Base-by-base conservation (phyloP, 2,888 invertebrate genomes). In the Acronicta psi region DNA sequence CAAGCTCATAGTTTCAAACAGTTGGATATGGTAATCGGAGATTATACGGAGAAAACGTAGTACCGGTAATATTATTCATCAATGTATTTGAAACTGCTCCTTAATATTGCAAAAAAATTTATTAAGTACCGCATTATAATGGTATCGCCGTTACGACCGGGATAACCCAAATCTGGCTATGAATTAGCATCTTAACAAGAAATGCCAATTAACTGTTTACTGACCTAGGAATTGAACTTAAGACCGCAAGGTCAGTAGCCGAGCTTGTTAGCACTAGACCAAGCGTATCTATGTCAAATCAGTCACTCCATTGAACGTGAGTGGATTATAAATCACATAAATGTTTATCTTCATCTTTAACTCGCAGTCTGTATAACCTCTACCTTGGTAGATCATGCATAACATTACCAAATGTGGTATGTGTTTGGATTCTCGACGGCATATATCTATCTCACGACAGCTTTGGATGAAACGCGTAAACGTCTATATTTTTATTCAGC, bases 371-470 rank as follows among this genome's bases (percentile, higher is more conserved):
- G 25, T 41, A 34, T 41, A 44, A 51, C 47, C 34, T 47, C 43
- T 38, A 41, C 52, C 50, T 13, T 60, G 55, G 60, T 54, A 54
- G 17, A 25, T 52, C 56, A 61, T 46, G 73, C 61, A 57, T 69
- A 49, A 60, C 69, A 36, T 59, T n/a, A 31, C 46, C 68, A 51
- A 56, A 54, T 54, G 37, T 13, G 65, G 51, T 56, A 45, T 52
- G 25, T 17, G 25, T 14, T 41, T 16, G 44, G 37, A 11, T 37
- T 31, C 0, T 17, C 25, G 37, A 36, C 9, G 37, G 40, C 9
- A 14, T 45, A n/a, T 40, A 13, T 29, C 49, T 45, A 34, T 9
- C 45, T 14, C 16, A 44, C 13, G 14, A 44, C 13, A 17, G 1
- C 23, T 23, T 1, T 23, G 8, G 7, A 23, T 8, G n/a, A 37